These are phyloP conservation scores for Andrena haemorrhoa DNA, from an alignment of 2,888 invertebrate species.

Conservation along the genomic window DNA sequence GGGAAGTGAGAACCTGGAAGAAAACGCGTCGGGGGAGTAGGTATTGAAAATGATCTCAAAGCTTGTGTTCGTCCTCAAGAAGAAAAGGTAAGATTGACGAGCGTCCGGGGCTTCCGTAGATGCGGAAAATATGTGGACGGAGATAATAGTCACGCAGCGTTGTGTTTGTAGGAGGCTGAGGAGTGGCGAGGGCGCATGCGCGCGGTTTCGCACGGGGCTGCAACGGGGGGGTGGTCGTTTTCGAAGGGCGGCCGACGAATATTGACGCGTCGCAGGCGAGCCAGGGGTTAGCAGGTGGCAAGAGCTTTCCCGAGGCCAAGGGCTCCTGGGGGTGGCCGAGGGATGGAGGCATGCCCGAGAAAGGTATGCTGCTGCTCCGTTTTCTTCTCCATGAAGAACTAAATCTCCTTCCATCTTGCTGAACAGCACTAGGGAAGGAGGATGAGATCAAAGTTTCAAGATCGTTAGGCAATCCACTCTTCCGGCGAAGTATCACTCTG, in stretches of 20 bases:
- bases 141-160: not conserved
- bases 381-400: conserved; percentile 36
- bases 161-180: not conserved
- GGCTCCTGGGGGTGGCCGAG: conserved; percentile 66
- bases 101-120: conserved; percentile 1
- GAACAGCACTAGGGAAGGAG: not conserved
- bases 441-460: conserved; percentile 51
- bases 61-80: not conserved
- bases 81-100: conserved; percentile 17
- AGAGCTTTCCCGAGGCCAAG: conserved; percentile 75
- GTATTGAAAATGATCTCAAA: conserved; percentile 3
- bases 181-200: conserved; percentile 59
- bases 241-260: conserved; percentile 73
- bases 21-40: not conserved
- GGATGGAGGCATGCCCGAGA: conserved; percentile 47
- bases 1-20: not conserved
- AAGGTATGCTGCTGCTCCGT: conserved; percentile 33
- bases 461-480: conserved; percentile 35
- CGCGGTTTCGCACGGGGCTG: conserved; percentile 32
- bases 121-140: not conserved
- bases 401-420: conserved; percentile 32
- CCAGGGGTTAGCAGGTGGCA: conserved; percentile 80
- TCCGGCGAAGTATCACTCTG: conserved; percentile 9
- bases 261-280: conserved; percentile 80
- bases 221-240: conserved; percentile 57